Evolutionary conservation across 2,797 vertebrate genomes (phyloP).

Genomic region (Propithecus perrieri): DNA sequence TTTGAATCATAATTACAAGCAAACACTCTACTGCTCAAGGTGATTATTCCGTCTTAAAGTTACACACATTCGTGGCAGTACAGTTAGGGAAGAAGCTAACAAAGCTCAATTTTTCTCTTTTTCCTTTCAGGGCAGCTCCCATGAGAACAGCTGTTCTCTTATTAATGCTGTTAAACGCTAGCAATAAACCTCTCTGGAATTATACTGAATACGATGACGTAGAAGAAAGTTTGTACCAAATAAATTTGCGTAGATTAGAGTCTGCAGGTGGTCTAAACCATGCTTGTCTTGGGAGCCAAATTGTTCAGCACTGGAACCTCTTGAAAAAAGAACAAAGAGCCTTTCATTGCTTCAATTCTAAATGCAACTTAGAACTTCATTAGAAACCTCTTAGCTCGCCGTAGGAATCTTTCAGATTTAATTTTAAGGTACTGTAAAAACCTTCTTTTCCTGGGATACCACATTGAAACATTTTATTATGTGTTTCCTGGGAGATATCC

Average conservation of each 20-base stretch:
- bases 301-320: slow-evolving; percentile 83
- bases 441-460: slow-evolving; percentile 63
- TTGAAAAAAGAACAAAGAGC: slow-evolving; percentile 86
- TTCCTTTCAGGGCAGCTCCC: slow-evolving; percentile 33
- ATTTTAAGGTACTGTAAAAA: slow-evolving; percentile 74
- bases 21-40: slow-evolving; percentile 37
- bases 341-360: slow-evolving; percentile 82
- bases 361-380: slow-evolving; percentile 86
- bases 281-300: slow-evolving; percentile 80
- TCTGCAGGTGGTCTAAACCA: slow-evolving; percentile 84
- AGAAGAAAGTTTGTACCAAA: slow-evolving; percentile 83
- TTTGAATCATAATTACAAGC: neutral
- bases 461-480: slow-evolving; percentile 78
- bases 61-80: neutral
- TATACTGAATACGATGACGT: slow-evolving; percentile 76
- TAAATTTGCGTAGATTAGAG: slow-evolving; percentile 83
- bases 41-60: neutral
- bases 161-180: slow-evolving; percentile 68
- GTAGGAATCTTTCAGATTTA: slow-evolving; percentile 85
- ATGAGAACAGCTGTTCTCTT: slow-evolving; percentile 61
- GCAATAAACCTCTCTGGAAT: slow-evolving; percentile 79
- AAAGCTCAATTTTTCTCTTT: slow-evolving; percentile 46
- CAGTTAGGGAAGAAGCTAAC: slow-evolving; percentile 50
- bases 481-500: slow-evolving; percentile 79
- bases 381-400: slow-evolving; percentile 85